Conservation (phyloP, 2,797 vertebrate genomes). For the Platyrinchus mystaceus region DNA sequence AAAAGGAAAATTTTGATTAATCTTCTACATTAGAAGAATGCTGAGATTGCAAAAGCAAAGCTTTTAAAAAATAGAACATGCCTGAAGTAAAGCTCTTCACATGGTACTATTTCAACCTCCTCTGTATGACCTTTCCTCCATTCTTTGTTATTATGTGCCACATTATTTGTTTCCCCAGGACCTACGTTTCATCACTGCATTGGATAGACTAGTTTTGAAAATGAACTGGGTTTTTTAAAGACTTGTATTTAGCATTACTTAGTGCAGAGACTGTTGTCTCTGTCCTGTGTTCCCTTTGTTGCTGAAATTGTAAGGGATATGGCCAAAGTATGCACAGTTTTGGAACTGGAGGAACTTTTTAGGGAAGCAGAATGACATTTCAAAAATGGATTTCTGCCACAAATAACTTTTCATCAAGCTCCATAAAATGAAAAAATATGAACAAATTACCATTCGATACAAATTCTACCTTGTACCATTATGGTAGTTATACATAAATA, state of each 20-base stretch:
- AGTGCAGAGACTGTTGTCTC: not conserved
- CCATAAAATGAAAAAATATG: not conserved
- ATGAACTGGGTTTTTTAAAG: not conserved
- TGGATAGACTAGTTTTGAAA: not conserved
- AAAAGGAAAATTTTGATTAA: constrained; percentile 19
- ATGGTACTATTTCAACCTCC: not conserved
- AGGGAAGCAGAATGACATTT: not conserved
- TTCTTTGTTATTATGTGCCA: not conserved
- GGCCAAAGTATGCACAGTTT: not conserved
- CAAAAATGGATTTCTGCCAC: not conserved
- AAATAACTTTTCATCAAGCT: not conserved
- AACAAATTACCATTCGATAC: not conserved
- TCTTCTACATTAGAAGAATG: constrained; percentile 33
- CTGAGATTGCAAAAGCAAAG: constrained; percentile 31
- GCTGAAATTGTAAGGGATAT: not conserved
- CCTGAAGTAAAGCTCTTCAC: constrained; percentile 32
- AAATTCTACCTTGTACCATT: not conserved
- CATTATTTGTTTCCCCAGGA: not conserved
- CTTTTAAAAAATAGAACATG: constrained; percentile 22
- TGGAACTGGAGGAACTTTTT: not conserved
- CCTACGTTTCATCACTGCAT: not conserved
- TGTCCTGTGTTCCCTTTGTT: not conserved
- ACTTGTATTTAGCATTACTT: not conserved
- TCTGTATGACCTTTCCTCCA: constrained; percentile 12
- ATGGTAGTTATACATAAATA: not conserved